Base-by-base conservation (phyloP, 2,797 vertebrate species). In the Muscicapa striata region DNA sequence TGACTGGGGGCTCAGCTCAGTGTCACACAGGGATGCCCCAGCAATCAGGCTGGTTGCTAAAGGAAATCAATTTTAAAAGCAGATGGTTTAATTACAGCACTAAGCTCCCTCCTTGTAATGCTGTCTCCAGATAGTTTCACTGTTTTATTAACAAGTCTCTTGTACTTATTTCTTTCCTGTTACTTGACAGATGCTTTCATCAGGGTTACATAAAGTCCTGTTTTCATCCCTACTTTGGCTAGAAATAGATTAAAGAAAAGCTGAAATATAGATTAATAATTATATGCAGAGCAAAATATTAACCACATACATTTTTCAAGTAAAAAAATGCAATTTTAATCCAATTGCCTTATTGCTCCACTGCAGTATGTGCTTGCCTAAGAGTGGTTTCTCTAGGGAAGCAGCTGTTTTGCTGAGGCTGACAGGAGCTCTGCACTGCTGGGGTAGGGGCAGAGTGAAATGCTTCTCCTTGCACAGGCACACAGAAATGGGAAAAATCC, bases 181-280 rank as follows among this genome's bases (percentile, higher is more conserved):
- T 80, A 16, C 43, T 79, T 89, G 94, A 85, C 82, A 94, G 84
- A 92, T 89, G 87, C 91, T 95, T 95, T 91, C 76, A 93, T 83
- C 68, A 54, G 10, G 29, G 48, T 94, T 91, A 80, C 43, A 68
- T 58, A 78, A 91, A 89, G 69, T 61, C 38, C 49, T 89, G 15
- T 75, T 83, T 91, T 85, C 62, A 46, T 87, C 43, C 46, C 46
- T 72, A 4, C 46, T 89, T 85, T 87, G 46, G 29, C 64, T 94
- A 80, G 87, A 85, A 94, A 83, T 73, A 94, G 59, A 66, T 82
- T 43, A 89, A 89, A 93, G 84, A 61, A 67, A 80, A 87, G 34
- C 46, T 78, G 75, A 83, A 72, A 43, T 57, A 70, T 15, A 46
- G 49, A 36, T 74, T 52, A 64, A 32, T 57, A 80, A 45, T 46